phyloP scores from a whole-genome alignment of 2,888 invertebrate species.

The Thymelicus sylvestris region DNA sequence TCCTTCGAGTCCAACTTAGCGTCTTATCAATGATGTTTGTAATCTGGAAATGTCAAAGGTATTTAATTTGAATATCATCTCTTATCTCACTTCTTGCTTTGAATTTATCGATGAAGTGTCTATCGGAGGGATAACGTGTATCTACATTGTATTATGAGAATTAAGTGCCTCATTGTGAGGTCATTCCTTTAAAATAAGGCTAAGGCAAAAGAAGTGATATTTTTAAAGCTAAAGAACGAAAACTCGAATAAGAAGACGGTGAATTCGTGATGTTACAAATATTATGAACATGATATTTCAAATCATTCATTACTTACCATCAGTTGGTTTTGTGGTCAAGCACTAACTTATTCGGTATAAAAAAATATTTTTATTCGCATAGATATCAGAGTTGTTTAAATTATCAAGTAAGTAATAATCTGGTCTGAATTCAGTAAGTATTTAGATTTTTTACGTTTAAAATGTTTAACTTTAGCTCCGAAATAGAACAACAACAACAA shows the following conservation, averaged over 20 bases:
- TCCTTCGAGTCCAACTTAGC: constrained; percentile 68
- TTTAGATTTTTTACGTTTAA: no score
- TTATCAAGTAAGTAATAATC: no score
- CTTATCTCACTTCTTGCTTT: constrained; percentile 77
- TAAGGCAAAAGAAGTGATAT: neutral
- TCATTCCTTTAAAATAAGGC: constrained; percentile 7
- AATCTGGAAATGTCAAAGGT: constrained; percentile 83
- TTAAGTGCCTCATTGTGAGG: constrained; percentile 28
- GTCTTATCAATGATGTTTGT: constrained; percentile 74
- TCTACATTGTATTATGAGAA: constrained; percentile 33
- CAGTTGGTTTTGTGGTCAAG: no score
- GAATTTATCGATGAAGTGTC: constrained; percentile 77
- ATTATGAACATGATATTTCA: no score
- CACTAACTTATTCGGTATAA: no score
- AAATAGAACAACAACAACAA: no score
- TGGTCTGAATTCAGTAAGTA: no score
- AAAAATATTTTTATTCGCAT: no score
- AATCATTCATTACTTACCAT: no score
- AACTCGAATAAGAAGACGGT: neutral
- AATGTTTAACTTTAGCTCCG: no score
- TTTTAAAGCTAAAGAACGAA: neutral
- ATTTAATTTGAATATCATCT: constrained; percentile 83
- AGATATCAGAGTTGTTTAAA: no score
- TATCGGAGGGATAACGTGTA: constrained; percentile 54
- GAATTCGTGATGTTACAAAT: no score